These are phyloP conservation scores for Dendrolimus kikuchii DNA, from an alignment of 1,140 invertebrate species.

Conservation along the genomic window DNA sequence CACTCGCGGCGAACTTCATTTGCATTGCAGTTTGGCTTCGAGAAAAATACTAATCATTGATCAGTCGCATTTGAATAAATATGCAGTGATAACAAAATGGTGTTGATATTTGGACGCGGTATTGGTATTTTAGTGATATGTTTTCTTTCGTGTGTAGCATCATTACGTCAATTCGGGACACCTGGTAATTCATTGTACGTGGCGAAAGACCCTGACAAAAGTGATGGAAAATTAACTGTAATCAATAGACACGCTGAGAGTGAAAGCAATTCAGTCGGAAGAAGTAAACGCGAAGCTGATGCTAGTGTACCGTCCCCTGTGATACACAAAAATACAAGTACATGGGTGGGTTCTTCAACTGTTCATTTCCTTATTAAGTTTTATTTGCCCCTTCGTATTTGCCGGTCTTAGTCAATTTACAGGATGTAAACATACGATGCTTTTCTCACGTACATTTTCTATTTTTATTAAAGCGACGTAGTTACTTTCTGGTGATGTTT, in stretches of 20 bases:
- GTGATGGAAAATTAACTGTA: slow-evolving; percentile 31
- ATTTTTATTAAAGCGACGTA: slow-evolving; percentile 4
- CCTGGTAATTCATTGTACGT: slow-evolving; percentile 49
- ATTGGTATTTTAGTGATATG: slow-evolving; percentile 38
- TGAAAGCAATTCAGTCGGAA: slow-evolving; percentile 26
- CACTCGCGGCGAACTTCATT: neutral
- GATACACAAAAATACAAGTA: slow-evolving; percentile 51
- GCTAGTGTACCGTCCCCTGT: slow-evolving; percentile 32
- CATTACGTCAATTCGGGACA: slow-evolving; percentile 37
- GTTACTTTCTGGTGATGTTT: no score
- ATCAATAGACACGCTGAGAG: slow-evolving; percentile 37
- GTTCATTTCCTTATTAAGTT: slow-evolving; percentile 52
- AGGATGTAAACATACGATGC: no score
- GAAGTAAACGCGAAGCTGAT: slow-evolving; percentile 51
- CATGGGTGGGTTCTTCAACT: slow-evolving; percentile 46
- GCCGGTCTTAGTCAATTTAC: neutral
- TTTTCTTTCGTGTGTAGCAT: slow-evolving; percentile 40
- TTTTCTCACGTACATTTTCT: neutral
- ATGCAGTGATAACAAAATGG: slow-evolving; percentile 66
- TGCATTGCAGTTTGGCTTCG: no score
- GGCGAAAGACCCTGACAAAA: slow-evolving; percentile 26
- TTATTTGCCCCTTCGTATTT: slow-evolving; percentile 26
- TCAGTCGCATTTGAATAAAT: neutral
- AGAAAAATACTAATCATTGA: no score
- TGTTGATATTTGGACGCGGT: slow-evolving; percentile 41